phyloP scores from a whole-genome alignment of 2,113 vertebrate species.

The Ivindomyrus marchei region DNA sequence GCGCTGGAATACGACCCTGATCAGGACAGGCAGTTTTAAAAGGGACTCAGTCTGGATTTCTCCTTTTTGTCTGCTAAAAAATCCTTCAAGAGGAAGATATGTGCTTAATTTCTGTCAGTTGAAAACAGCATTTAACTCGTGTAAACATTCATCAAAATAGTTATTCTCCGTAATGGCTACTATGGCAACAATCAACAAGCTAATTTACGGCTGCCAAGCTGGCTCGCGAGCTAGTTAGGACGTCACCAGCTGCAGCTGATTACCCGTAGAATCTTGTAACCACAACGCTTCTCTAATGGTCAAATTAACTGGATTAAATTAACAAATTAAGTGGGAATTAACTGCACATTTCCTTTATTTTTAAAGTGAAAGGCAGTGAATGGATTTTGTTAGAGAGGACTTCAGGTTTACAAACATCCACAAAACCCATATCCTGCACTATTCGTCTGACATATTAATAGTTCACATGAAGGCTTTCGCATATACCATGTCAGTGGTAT shows the following conservation, averaged over 20 bases:
- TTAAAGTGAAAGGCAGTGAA: not conserved
- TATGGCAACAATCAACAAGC: not conserved
- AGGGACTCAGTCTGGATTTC: not conserved
- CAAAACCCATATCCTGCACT: not conserved
- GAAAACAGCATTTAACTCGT: not conserved
- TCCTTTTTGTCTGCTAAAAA: not conserved
- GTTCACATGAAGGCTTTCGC: not conserved
- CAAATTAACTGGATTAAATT: not conserved
- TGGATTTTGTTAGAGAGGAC: not conserved
- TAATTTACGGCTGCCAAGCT: not conserved
- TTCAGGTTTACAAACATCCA: not conserved
- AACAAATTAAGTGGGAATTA: not conserved
- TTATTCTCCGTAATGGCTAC: not conserved
- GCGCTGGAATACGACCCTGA: not conserved
- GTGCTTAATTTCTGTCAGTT: not conserved
- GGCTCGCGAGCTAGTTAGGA: not conserved
- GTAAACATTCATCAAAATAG: not conserved
- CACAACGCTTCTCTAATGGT: not conserved
- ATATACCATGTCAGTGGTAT: not conserved
- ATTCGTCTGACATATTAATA: not conserved
- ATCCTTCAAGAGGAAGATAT: not conserved
- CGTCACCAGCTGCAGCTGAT: not conserved
- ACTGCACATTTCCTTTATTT: not conserved
- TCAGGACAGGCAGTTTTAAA: not conserved
- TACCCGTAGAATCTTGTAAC: not conserved